Evolutionary conservation across 53 echinoderm and acorn worm genomes (phyloP).

Genomic region (Holothuria leucospilota): DNA sequence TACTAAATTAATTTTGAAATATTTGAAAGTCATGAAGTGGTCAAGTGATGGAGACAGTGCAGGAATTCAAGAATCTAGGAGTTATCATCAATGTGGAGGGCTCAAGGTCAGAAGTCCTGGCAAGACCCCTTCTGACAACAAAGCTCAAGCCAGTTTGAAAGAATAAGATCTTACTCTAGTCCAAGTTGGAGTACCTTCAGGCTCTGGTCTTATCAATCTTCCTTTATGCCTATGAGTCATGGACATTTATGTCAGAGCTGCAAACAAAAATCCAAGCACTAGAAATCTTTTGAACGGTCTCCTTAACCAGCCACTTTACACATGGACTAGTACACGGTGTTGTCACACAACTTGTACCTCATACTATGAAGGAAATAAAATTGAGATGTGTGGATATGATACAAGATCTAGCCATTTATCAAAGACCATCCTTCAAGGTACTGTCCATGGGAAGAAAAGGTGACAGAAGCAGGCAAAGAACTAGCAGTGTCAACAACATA

Average conservation of each 20-base stretch:
- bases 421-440: too few relatives aligned
- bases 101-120: constrained; percentile 42
- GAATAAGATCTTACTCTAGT: constrained; percentile 21
- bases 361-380: too few relatives aligned
- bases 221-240: constrained; percentile 27
- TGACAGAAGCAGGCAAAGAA: too few relatives aligned
- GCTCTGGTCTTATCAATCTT: constrained; percentile 31
- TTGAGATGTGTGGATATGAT: too few relatives aligned
- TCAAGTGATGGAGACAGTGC: constrained; percentile 44
- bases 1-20: too few relatives aligned
- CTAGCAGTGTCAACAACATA: too few relatives aligned
- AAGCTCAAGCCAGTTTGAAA: constrained; percentile 40
- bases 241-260: constrained; percentile 61
- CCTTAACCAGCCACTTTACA: neutral
- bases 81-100: constrained; percentile 54
- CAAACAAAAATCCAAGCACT: constrained; percentile 27
- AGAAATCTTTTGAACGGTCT: constrained; percentile 36
- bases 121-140: constrained; percentile 36
- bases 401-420: too few relatives aligned
- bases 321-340: too few relatives aligned
- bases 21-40: neutral
- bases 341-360: too few relatives aligned
- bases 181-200: constrained; percentile 35
- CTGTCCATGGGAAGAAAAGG: too few relatives aligned
- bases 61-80: constrained; percentile 56